Percentiles rank a stretch among this genome's conserved stretches.
Evolutionary conservation across 1,140 invertebrate species (phyloP).

Genomic region (Zaprionus capensis): DNA sequence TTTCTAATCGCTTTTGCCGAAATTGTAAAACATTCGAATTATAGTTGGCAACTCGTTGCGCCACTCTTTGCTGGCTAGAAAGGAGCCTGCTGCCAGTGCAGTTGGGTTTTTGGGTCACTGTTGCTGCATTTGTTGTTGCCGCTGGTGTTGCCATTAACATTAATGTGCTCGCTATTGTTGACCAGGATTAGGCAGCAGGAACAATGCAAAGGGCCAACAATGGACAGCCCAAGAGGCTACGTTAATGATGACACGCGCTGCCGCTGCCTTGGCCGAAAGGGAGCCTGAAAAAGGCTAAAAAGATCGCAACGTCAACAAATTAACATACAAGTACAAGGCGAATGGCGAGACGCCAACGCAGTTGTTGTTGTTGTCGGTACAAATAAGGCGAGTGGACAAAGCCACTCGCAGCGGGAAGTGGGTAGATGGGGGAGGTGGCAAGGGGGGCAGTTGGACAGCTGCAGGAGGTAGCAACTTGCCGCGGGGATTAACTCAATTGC

Average conservation of each 20-base stretch:
- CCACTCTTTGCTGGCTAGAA: not conserved
- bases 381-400: constrained; percentile 78
- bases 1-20: constrained; percentile 12
- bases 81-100: constrained; percentile 21
- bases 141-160: constrained; percentile 74
- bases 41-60: constrained; percentile 12
- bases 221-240: constrained; percentile 47
- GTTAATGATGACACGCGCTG: constrained; percentile 80
- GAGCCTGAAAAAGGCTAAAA: constrained; percentile 23
- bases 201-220: constrained; percentile 70
- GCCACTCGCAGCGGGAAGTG: constrained; percentile 11
- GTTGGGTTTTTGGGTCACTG: constrained; percentile 68
- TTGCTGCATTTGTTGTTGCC: constrained; percentile 50
- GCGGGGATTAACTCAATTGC: constrained; percentile 77
- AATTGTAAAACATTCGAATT: constrained; percentile 11
- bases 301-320: constrained; percentile 74
- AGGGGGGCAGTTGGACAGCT: constrained; percentile 19
- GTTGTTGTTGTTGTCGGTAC: constrained; percentile 61
- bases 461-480: constrained; percentile 54
- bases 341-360: constrained; percentile 44
- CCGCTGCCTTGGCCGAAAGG: constrained; percentile 10
- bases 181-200: constrained; percentile 29
- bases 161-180: constrained; percentile 68
- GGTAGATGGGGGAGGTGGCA: constrained; percentile 4
- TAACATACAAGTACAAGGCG: constrained; percentile 70